Percentiles rank a stretch among this genome's conserved stretches.
These are phyloP conservation scores for Schizotus pectinicornis DNA, from an alignment of 2,888 invertebrate genomes.

Conservation along the genomic window DNA sequence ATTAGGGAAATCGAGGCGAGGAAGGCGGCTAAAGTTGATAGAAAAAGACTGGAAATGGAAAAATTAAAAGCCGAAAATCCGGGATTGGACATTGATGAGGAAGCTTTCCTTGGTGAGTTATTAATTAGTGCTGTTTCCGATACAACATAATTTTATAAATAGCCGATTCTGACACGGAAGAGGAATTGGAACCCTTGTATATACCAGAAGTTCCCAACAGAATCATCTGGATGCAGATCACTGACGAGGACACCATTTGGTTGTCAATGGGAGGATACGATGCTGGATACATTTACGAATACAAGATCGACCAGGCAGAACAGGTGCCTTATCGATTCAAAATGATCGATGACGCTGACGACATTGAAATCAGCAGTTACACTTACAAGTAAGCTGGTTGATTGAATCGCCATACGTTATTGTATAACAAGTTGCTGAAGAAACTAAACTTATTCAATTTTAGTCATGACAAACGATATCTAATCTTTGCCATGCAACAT, in stretches of 20 bases:
- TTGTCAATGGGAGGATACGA: slow-evolving; percentile 70
- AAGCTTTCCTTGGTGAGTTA: slow-evolving; percentile 64
- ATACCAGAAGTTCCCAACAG: slow-evolving; percentile 65
- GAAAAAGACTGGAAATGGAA: slow-evolving; percentile 66
- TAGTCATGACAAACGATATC: slow-evolving; percentile 60
- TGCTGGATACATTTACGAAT: slow-evolving; percentile 72
- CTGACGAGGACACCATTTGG: slow-evolving; percentile 63
- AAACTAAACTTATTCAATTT: slow-evolving; percentile 31
- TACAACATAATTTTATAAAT: background rate
- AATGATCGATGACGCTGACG: slow-evolving; percentile 62
- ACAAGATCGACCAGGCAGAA: slow-evolving; percentile 57
- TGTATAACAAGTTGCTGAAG: slow-evolving; percentile 4
- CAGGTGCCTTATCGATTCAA: slow-evolving; percentile 57
- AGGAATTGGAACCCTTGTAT: slow-evolving; percentile 62
- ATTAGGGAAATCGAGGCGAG: slow-evolving; percentile 62
- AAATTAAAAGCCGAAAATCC: slow-evolving; percentile 64
- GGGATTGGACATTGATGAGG: slow-evolving; percentile 66
- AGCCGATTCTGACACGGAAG: slow-evolving; percentile 66
- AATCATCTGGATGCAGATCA: slow-evolving; percentile 65
- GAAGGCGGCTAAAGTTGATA: slow-evolving; percentile 61
- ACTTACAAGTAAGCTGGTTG: slow-evolving; percentile 58
- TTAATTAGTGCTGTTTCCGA: background rate
- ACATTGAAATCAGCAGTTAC: slow-evolving; percentile 65
- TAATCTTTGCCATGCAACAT: slow-evolving; percentile 67
- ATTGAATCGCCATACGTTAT: background rate